Evolutionary conservation across 2,888 invertebrate genomes (phyloP), one percentile per base, ranked within the genome.

Genomic region (Eugnorisma glareosa): DNA sequence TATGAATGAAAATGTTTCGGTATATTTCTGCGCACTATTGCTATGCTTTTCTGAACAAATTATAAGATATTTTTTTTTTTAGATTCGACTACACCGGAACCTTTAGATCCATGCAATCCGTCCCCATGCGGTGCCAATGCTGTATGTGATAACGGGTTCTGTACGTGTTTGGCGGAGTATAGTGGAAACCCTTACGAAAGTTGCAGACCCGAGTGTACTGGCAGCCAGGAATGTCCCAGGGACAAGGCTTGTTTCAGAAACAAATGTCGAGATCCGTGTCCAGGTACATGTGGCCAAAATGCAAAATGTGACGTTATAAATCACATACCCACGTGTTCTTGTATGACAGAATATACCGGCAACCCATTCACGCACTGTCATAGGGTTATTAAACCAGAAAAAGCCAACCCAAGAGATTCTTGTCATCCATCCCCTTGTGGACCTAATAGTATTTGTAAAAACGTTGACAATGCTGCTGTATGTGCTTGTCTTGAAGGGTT

Each of bases 341-440:
- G 98, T 90, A 97, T 97, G 83, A 89, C 95, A 64, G 97, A 97
- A 79, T 97, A 97, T 90, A 98, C 98, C 40, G 98, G 98, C 75
- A 98, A 98, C 96, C 98, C 98, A 43, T 98, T 98, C 89, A 97
- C 94, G 66, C 94, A 94, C 90, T 97, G 97, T 90, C 95, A 92
- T 86, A 93, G 92, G 31, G 35, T 2, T 73, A 90, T 95, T 75
- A 94, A 94, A 89, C 89, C 91, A 82, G 83, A 88, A 70, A 90
- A 88, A 83, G 51, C 82, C 73, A 88, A 82, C 59, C 94, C 93
- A 70, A 96, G 94, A 87, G 98, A 98, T 95, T 98, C 98, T 0
- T 99, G 98, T 87, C 93, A 94, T 83, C 98, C 98, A 63, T 98
- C 98, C 66, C 98, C 98, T 43, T 98, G 98, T 92, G 98, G 98